Percentiles rank a stretch among this genome's conserved stretches.
Conservation (phyloP, 2,888 invertebrate species). For the Spialia ferax region DNA sequence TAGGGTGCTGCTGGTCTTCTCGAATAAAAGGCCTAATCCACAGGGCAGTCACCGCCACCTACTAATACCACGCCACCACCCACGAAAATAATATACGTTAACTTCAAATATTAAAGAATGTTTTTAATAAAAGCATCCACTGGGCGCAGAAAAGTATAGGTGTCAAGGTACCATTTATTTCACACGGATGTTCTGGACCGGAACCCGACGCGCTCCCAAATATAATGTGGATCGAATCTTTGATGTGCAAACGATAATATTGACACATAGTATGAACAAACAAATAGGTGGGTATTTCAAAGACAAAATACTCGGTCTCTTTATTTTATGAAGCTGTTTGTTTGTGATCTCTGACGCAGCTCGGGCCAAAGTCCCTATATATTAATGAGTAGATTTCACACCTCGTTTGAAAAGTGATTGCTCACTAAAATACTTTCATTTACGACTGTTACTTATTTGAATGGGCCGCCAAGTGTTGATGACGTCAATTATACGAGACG, state of each 20-base stretch:
- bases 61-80: no score
- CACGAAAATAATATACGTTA: not conserved
- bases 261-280: constrained; percentile 58
- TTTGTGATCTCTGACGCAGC: constrained; percentile 56
- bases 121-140: constrained; percentile 32
- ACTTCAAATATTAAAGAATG: constrained; percentile 15
- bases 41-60: no score
- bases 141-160: constrained; percentile 23
- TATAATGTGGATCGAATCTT: constrained; percentile 53
- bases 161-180: constrained; percentile 19
- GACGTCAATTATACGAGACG: constrained; percentile 25
- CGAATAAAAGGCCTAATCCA: no score
- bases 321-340: constrained; percentile 66
- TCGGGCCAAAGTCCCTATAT: constrained; percentile 47
- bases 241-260: constrained; percentile 72
- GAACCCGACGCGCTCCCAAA: constrained; percentile 40
- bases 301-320: constrained; percentile 50
- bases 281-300: constrained; percentile 58
- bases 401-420: constrained; percentile 15
- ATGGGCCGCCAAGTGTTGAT: constrained; percentile 27
- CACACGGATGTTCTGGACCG: constrained; percentile 38
- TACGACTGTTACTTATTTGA: constrained; percentile 24
- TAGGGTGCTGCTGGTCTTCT: no score
- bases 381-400: constrained; percentile 33
- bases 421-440: constrained; percentile 33